Evolutionary conservation across 2,113 vertebrate species (phyloP).

Genomic region (human (Homo sapiens)): DNA sequence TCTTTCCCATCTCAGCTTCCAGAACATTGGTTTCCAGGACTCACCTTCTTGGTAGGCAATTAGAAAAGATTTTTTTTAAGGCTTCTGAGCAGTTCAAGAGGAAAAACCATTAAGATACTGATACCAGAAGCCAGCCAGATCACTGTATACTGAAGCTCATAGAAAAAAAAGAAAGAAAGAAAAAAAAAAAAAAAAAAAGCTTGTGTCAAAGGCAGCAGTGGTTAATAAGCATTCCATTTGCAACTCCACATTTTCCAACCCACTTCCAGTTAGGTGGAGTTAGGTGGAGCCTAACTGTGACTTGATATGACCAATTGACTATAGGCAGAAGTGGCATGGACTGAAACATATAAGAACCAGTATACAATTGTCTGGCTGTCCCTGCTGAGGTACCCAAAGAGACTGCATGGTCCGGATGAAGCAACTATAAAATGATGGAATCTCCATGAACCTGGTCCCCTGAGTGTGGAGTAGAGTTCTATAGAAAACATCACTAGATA

Average conservation of each 20-base stretch:
- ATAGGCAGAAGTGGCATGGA: not conserved
- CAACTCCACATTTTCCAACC: not conserved
- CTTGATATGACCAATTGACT: not conserved
- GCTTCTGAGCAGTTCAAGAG: not conserved
- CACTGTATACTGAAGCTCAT: not conserved
- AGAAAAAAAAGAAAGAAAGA: not conserved
- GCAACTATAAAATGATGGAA: not conserved
- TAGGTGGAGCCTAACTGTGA: not conserved
- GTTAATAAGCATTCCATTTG: not conserved
- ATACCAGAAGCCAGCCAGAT: not conserved
- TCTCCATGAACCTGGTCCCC: not conserved
- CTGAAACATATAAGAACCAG: not conserved
- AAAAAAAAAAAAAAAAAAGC: accelerated
- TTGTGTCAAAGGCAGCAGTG: not conserved
- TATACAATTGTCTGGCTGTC: not conserved
- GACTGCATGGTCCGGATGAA: not conserved
- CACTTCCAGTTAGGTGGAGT: not conserved
- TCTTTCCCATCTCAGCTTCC: not conserved
- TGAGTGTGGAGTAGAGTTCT: not conserved
- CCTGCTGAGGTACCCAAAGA: not conserved
- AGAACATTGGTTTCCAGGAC: not conserved
- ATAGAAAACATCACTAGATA: not conserved
- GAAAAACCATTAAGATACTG: not conserved
- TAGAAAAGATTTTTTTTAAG: not conserved
- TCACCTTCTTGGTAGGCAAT: not conserved